A percentile compares a stretch with the other conserved stretches of the same genome.
Evolutionary conservation across 2,797 vertebrate genomes (phyloP).

Genomic region (Tarsius wallacei): DNA sequence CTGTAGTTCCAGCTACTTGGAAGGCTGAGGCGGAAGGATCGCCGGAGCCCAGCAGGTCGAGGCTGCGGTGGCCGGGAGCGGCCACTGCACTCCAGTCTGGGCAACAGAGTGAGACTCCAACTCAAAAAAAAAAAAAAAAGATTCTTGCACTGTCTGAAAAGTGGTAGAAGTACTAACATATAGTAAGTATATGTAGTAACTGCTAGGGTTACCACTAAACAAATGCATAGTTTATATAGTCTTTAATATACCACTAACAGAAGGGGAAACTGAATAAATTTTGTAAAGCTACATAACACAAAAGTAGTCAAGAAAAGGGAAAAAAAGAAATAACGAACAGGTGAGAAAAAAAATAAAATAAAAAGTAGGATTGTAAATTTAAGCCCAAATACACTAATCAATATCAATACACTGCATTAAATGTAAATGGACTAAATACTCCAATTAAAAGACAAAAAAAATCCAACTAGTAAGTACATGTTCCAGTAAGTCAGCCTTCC

Average conservation of each 20-base stretch:
- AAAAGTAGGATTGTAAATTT: not conserved
- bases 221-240: no score
- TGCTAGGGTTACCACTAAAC: not conserved
- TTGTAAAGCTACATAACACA: not conserved
- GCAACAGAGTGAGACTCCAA: no score
- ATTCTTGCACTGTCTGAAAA: not conserved
- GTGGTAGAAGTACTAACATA: no score
- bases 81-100: no score
- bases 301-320: not conserved
- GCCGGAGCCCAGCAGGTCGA: no score
- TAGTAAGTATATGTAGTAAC: accelerated
- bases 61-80: no score
- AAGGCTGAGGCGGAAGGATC: no score
- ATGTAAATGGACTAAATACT: not conserved
- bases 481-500: not conserved
- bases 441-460: not conserved
- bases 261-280: not conserved
- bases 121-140: no score
- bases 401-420: not conserved
- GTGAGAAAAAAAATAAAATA: not conserved
- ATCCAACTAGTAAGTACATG: not conserved
- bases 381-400: not conserved
- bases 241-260: not conserved
- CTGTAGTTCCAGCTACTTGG: no score
- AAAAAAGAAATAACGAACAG: not conserved